A percentile compares a stretch with the other conserved stretches of the same genome.
Conservation (phyloP, 2,113 vertebrate genomes). For the Echinops telfairi region DNA sequence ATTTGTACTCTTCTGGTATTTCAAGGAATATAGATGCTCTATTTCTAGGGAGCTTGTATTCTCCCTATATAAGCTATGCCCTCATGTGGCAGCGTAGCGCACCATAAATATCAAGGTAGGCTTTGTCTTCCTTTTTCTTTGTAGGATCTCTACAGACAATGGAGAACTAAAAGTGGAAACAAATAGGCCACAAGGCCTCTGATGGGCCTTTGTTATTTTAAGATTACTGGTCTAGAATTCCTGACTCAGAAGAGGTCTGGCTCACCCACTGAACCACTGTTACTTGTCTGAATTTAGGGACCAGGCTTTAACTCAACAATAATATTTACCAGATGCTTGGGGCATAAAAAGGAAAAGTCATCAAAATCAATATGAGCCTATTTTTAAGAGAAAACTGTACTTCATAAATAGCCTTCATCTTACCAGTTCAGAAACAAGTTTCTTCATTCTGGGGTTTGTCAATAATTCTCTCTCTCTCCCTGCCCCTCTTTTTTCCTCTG, state of each 20-base stretch:
- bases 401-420: slow-evolving; percentile 72
- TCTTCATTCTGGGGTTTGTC: slow-evolving; percentile 22
- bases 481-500: background rate
- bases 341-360: slow-evolving; percentile 69
- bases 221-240: slow-evolving; percentile 37
- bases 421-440: slow-evolving; percentile 36
- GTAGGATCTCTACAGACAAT: slow-evolving; percentile 19
- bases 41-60: background rate
- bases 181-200: background rate
- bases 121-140: slow-evolving; percentile 20
- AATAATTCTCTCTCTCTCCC: background rate
- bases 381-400: slow-evolving; percentile 75
- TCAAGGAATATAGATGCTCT: background rate
- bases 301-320: slow-evolving; percentile 62
- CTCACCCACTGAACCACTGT: slow-evolving; percentile 30
- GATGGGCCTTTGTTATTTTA: slow-evolving; percentile 57
- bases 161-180: background rate
- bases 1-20: background rate
- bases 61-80: background rate
- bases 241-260: slow-evolving; percentile 45
- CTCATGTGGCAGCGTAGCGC: background rate
- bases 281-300: slow-evolving; percentile 12
- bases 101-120: background rate
- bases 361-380: slow-evolving; percentile 73
- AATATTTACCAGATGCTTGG: slow-evolving; percentile 71